A percentile compares a stretch with the other conserved stretches of the same genome.
phyloP scores from a whole-genome alignment of 2,797 vertebrate species.

The Gallinago stenura region DNA sequence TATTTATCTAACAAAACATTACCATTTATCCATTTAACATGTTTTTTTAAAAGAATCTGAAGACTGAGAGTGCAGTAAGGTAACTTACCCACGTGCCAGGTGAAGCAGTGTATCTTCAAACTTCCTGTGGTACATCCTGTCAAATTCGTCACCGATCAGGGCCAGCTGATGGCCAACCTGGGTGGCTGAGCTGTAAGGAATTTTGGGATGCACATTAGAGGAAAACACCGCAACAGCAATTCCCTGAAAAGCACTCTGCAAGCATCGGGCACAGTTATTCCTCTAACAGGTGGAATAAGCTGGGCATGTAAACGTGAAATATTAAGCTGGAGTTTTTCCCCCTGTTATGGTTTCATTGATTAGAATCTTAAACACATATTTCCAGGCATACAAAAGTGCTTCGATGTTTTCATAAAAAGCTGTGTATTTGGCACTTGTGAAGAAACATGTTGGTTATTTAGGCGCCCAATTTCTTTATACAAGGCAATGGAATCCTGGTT shows the following conservation, averaged over 20 bases:
- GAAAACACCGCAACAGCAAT: background rate
- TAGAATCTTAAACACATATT: background rate
- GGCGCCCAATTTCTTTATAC: background rate
- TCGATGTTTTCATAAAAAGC: background rate
- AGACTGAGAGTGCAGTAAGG: background rate
- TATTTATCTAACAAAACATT: background rate
- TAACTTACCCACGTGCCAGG: constrained; percentile 47
- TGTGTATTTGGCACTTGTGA: background rate
- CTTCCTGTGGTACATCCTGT: constrained; percentile 65
- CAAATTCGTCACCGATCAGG: constrained; percentile 87
- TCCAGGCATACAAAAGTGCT: background rate
- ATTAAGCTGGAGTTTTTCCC: background rate
- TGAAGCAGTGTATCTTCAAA: constrained; percentile 44
- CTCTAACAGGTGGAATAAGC: background rate
- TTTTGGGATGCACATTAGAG: background rate
- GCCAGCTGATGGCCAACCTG: constrained; percentile 87
- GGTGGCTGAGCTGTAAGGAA: constrained; percentile 67
- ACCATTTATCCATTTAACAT: rapidly evolving
- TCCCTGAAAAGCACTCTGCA: background rate
- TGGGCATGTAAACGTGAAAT: background rate
- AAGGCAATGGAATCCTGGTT: background rate
- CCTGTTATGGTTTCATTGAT: background rate
- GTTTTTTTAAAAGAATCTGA: background rate
- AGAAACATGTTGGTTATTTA: background rate
- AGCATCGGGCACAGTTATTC: background rate